A percentile compares a stretch with the other conserved stretches of the same genome.
phyloP scores from a whole-genome alignment of 2,113 vertebrate species.

The Anseranas semipalmata region DNA sequence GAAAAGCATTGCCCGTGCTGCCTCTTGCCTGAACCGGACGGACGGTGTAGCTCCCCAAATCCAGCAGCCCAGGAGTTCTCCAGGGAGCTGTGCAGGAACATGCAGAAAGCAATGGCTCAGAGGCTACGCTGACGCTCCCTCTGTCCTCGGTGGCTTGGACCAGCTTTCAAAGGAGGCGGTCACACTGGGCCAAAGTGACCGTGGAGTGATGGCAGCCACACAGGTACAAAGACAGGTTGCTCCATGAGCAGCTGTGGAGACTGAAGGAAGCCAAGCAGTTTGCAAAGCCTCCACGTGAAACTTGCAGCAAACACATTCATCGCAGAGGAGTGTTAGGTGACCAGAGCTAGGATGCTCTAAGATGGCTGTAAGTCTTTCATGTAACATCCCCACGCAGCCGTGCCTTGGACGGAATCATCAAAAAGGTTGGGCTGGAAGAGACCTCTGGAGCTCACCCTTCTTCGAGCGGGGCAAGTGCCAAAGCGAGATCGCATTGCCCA shows the following conservation, averaged over 20 bases:
- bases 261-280: neutral
- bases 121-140: neutral
- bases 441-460: neutral
- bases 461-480: fast-evolving
- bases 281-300: neutral
- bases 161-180: neutral
- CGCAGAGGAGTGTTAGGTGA: neutral
- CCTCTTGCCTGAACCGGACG: neutral
- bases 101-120: neutral
- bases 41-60: neutral
- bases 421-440: neutral
- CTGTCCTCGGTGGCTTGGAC: neutral
- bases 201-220: neutral
- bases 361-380: neutral
- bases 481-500: neutral
- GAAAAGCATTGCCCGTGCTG: neutral
- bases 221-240: neutral
- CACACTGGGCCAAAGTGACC: neutral
- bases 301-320: neutral
- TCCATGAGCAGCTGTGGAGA: neutral
- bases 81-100: neutral
- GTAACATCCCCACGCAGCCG: neutral
- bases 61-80: neutral
- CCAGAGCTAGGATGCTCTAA: neutral
- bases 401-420: neutral